Evolutionary conservation across 2,113 vertebrate genomes (phyloP).

Genomic region (Xenopus borealis): DNA sequence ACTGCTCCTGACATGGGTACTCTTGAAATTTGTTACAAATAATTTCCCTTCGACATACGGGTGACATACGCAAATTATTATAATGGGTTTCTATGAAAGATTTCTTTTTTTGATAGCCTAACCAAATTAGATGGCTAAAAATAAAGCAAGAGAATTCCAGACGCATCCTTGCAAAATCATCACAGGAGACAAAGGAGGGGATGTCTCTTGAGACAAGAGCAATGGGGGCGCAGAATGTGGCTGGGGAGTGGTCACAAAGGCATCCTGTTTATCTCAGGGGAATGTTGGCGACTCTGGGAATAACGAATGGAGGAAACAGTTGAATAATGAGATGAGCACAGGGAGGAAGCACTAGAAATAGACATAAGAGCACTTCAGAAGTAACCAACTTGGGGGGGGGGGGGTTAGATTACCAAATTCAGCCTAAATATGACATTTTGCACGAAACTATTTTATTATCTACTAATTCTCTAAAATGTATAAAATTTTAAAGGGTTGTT

Average conservation of each 20-base stretch:
- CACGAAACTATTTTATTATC: too few relatives aligned
- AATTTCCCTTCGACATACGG: not conserved
- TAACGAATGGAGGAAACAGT: slow-evolving; percentile 35
- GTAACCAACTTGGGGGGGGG: slow-evolving; percentile 25
- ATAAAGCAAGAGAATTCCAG: not conserved
- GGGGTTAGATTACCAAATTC: not conserved
- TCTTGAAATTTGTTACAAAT: not conserved
- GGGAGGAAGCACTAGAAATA: slow-evolving; percentile 1
- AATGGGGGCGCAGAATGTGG: not conserved
- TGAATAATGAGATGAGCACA: slow-evolving; percentile 31
- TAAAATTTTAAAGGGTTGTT: too few relatives aligned
- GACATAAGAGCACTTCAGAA: slow-evolving; percentile 14
- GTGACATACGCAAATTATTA: not conserved
- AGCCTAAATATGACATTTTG: not conserved
- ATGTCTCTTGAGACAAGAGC: slow-evolving; percentile 2
- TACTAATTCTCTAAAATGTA: too few relatives aligned
- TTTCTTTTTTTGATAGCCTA: not conserved
- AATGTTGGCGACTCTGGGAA: slow-evolving; percentile 18
- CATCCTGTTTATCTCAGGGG: slow-evolving; percentile 44
- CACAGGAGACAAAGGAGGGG: not conserved
- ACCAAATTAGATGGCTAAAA: not conserved
- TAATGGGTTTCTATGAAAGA: not conserved
- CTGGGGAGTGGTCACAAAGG: slow-evolving; percentile 13
- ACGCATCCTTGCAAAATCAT: not conserved
- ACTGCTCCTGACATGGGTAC: not conserved